phyloP scores from a whole-genome alignment of 2,113 vertebrate genomes.

The Albula goreensis region DNA sequence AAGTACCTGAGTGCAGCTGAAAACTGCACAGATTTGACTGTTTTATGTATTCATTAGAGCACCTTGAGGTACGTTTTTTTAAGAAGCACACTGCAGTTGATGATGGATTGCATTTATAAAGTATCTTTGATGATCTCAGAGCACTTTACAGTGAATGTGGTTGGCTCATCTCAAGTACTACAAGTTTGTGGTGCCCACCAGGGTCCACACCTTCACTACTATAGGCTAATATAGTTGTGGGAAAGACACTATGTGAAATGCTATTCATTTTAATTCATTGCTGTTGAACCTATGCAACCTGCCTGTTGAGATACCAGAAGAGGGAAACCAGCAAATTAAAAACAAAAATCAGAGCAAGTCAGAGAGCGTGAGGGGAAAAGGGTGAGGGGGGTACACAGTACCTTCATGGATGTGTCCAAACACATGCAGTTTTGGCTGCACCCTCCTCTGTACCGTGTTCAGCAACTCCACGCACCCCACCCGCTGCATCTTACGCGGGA shows the following conservation, averaged over 20 bases:
- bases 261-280: not conserved
- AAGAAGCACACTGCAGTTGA: not conserved
- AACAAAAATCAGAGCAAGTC: too few relatives aligned
- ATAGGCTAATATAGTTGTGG: not conserved
- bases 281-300: not conserved
- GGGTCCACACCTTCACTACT: too few relatives aligned
- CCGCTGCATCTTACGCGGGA: conserved; percentile 95
- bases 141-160: not conserved
- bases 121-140: not conserved
- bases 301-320: not conserved
- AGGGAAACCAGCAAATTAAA: not conserved
- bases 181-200: not conserved
- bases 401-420: conserved; percentile 99
- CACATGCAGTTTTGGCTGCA: conserved; percentile 90
- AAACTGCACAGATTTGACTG: not conserved
- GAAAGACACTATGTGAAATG: not conserved
- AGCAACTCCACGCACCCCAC: conserved; percentile 94
- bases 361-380: not conserved
- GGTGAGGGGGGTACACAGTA: conserved; percentile 41
- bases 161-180: not conserved
- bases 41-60: too few relatives aligned
- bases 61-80: too few relatives aligned
- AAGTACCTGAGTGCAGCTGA: not conserved
- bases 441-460: conserved; percentile 91
- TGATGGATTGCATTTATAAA: not conserved